Evolutionary conservation across 2,113 vertebrate genomes (phyloP), one percentile per base, ranked within the genome.

Genomic region (Gavialis gangeticus): DNA sequence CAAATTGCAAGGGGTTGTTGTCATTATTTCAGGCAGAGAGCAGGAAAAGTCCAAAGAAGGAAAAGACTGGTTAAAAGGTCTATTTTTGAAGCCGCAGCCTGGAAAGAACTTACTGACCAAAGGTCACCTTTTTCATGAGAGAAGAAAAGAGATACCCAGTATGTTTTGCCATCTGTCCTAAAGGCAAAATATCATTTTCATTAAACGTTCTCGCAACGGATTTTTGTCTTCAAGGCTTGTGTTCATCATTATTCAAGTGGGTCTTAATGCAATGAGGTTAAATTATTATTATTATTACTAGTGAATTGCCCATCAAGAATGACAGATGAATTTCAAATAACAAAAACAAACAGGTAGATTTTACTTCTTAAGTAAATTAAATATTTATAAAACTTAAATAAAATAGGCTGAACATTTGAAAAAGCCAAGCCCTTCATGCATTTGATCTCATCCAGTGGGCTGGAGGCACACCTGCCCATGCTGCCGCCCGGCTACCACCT

Each of bases 151-250:
- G 18, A 55, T 82, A 79, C 60, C 60, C 34, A 10, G 54, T 91
- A 85, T 60, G 18, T 16, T 91, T 88, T 81, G 67, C 80, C n/a
- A 27, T 86, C 82, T 79, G 34, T 85, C 46, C 56, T 87, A 75
- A 66, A 54, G 64, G 37, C 30, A 62, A 34, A 28, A 54, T 59
- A 58, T 46, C 46, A 46, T 73, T 73, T 73, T 37, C 34, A 69
- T 21, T 34, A 7, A 73, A 37, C 69, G 22, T 46, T 73, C 69
- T 73, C 30, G 13, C 22, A 73, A 37, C 5, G 69, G 69, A 12
- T 46, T 19, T 34, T 73, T n/a, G 18, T 19, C 37, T 21, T 21
- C 16, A 11, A 34, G 37, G 67, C 22, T 71, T 17, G 67, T 18
- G 22, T 71, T 27, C 5, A 14, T 71, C 34, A 71, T 46, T 21